These are phyloP conservation scores for Patiria pectinifera DNA, from an alignment of 53 echinoderm and acorn worm species.

Conservation along the genomic window DNA sequence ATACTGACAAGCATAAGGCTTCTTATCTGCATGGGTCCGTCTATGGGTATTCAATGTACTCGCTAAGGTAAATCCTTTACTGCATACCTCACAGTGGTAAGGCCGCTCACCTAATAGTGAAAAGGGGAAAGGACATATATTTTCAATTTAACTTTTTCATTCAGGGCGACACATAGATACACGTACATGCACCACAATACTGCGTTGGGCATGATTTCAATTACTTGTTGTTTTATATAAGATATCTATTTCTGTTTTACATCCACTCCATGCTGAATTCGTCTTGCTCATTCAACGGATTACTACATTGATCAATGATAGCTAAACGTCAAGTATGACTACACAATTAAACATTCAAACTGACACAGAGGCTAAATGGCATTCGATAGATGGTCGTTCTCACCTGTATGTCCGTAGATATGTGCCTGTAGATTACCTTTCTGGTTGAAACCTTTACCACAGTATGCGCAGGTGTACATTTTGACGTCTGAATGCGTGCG, in stretches of 20 bases:
- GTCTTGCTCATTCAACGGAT: too few species aligned
- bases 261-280: too few species aligned
- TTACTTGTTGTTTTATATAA: too few species aligned
- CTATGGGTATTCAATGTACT: constrained; percentile 98
- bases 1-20: constrained; percentile 87
- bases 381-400: neutral
- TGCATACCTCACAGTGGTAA: constrained; percentile 90
- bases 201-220: too few species aligned
- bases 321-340: too few species aligned
- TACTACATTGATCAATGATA: too few species aligned
- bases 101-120: constrained; percentile 87
- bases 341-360: too few species aligned
- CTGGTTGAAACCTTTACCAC: constrained; percentile 99
- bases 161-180: too few species aligned
- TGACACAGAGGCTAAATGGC: too few species aligned
- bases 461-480: constrained; percentile 98
- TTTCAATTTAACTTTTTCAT: too few species aligned
- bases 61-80: constrained; percentile 95
- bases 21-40: constrained; percentile 91
- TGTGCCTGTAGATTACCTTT: constrained; percentile 99
- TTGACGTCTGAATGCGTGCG: constrained; percentile 96
- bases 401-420: constrained; percentile 98
- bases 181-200: too few species aligned
- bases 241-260: too few species aligned
- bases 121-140: neutral